Percentiles rank a stretch among this genome's conserved stretches.
phyloP scores from a whole-genome alignment of 2,888 invertebrate species.

The Neoascia interrupta region DNA sequence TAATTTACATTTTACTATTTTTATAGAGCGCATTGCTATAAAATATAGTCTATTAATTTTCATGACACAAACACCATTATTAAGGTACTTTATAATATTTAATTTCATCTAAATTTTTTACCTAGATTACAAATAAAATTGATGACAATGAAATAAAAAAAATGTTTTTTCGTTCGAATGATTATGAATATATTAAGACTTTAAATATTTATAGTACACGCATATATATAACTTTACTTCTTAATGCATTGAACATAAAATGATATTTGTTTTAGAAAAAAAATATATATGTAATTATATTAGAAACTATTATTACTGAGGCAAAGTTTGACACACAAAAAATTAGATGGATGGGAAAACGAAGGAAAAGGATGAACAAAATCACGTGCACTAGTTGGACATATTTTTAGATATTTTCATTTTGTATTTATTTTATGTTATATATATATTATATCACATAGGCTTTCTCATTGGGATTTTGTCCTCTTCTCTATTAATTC shows the following conservation, averaged over 20 bases:
- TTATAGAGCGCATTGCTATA: no score
- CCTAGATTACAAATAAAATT: conserved; percentile 3
- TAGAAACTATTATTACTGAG: not conserved
- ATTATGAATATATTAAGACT: conserved; percentile 29
- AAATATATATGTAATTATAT: conserved; percentile 10
- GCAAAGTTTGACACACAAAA: not conserved
- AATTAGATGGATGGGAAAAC: not conserved
- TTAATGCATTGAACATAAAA: conserved; percentile 20
- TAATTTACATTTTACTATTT: no score
- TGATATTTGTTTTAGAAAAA: conserved; percentile 1
- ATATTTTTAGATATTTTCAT: not conserved
- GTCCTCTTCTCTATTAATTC: conserved; percentile 19
- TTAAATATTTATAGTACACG: no score
- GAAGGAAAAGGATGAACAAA: not conserved
- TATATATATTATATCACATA: conserved; percentile 60
- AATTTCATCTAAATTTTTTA: conserved; percentile 7
- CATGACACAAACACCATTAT: conserved; percentile 50
- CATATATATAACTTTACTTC: conserved; percentile 23
- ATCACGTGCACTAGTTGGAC: not conserved
- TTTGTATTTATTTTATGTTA: not conserved
- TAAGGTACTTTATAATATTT: conserved; percentile 51
- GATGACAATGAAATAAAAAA: conserved; percentile 11
- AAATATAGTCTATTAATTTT: no score
- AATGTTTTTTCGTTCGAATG: conserved; percentile 12
- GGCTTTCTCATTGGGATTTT: conserved; percentile 39